Conservation (phyloP, 2,888 invertebrate genomes). For the Aspidiotus destructor region DNA sequence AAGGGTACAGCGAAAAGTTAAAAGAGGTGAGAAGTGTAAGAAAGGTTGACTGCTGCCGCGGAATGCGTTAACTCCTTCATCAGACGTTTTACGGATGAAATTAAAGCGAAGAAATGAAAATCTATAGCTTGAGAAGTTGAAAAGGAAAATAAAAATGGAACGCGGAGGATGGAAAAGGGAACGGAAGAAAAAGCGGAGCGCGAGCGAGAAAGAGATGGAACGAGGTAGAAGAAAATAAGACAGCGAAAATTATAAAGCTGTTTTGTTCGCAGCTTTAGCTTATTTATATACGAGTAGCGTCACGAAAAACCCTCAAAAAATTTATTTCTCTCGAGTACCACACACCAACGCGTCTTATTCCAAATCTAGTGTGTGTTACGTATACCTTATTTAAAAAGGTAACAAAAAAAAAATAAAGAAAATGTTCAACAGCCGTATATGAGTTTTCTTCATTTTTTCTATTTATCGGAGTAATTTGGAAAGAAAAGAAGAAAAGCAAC, state of each 20-base stretch:
- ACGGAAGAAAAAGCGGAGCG: conserved; percentile 14
- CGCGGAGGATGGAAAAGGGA: conserved; percentile 6
- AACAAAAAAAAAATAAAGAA: conserved; percentile 1
- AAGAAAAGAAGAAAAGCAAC: conserved; percentile 8
- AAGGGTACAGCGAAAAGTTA: not conserved
- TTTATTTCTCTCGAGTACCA: conserved; percentile 29
- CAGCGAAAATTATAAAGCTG: conserved; percentile 29
- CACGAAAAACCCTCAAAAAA: conserved; percentile 26
- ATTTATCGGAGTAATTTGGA: conserved; percentile 26
- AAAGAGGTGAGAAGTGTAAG: not conserved
- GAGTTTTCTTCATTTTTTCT: conserved; percentile 29
- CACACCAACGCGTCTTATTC: conserved; percentile 22
- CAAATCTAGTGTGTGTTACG: conserved; percentile 7
- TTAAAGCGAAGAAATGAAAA: conserved; percentile 29
- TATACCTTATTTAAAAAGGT: conserved; percentile 22
- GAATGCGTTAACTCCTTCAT: conserved; percentile 14
- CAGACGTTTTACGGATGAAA: conserved; percentile 21
- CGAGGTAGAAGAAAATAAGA: conserved; percentile 25
- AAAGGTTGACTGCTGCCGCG: conserved; percentile 2
- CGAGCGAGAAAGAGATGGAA: conserved; percentile 9
- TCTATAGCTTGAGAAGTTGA: conserved; percentile 24
- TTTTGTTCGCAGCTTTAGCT: conserved; percentile 29
- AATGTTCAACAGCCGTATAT: conserved; percentile 25
- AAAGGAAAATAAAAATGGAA: conserved; percentile 18
- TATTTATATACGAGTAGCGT: conserved; percentile 29